phyloP scores from a whole-genome alignment of 30 jellyfish, hydroid and myxozoan genomes.

The Aurelia coerulea region DNA sequence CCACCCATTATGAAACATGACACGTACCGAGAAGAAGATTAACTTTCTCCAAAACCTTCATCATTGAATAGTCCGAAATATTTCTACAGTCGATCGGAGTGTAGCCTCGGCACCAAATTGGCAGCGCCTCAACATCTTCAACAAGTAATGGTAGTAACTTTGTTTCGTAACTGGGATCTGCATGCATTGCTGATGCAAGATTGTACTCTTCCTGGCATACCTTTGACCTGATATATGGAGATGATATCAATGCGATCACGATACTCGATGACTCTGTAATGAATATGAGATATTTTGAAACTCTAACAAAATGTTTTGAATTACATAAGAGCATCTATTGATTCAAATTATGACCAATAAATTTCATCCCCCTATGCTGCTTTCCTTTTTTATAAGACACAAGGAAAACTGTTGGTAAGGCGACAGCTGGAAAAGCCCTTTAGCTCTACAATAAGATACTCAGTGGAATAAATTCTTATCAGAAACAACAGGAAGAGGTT shows the following conservation, averaged over 20 bases:
- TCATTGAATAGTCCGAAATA: conserved; percentile 25
- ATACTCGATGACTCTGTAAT: conserved; percentile 63
- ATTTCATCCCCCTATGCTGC: too few relatives aligned
- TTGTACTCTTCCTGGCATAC: conserved; percentile 98
- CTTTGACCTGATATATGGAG: conserved; percentile 74
- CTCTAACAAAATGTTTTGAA: too few relatives aligned
- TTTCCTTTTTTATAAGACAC: too few relatives aligned
- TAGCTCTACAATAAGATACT: too few relatives aligned
- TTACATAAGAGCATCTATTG: too few relatives aligned
- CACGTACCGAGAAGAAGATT: conserved; percentile 30
- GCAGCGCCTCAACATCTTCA: conserved; percentile 67
- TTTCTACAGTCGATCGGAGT: conserved; percentile 67
- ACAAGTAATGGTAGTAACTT: conserved; percentile 59
- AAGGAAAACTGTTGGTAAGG: too few relatives aligned
- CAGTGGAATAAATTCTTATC: too few relatives aligned
- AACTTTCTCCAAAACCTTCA: conserved; percentile 20
- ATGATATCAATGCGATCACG: conserved; percentile 85
- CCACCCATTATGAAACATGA: too few relatives aligned
- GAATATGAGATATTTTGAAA: not conserved
- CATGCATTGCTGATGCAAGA: conserved; percentile 83
- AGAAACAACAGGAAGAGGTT: too few relatives aligned
- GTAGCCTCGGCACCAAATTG: conserved; percentile 79
- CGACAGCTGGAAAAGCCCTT: too few relatives aligned
- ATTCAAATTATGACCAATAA: too few relatives aligned
- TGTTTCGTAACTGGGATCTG: conserved; percentile 69